Conservation (phyloP, 2,888 invertebrate genomes). For the Pristionchus mayeri region DNA sequence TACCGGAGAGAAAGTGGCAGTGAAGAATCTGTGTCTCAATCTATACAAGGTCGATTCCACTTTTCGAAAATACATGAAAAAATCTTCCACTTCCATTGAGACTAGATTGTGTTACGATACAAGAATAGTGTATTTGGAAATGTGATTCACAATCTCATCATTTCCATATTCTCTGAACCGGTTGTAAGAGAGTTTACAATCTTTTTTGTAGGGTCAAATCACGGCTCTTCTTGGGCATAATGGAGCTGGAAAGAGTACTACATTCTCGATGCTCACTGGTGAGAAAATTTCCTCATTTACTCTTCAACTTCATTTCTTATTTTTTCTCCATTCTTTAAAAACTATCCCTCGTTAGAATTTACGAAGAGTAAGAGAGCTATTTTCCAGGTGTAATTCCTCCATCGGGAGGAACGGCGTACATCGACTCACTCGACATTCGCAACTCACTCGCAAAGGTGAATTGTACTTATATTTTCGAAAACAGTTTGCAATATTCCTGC, state of each 20-base stretch:
- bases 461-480: neutral
- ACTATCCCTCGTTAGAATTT: too few relatives aligned
- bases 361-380: too few relatives aligned
- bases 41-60: conserved; percentile 42
- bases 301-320: neutral
- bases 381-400: conserved; percentile 63
- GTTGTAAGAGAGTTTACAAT: too few relatives aligned
- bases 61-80: too few relatives aligned
- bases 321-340: too few relatives aligned
- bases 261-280: conserved; percentile 91
- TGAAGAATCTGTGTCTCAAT: conserved; percentile 8
- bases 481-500: too few relatives aligned
- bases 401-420: conserved; percentile 65
- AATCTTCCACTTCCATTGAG: too few relatives aligned
- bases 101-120: too few relatives aligned
- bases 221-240: conserved; percentile 85
- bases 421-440: conserved; percentile 81
- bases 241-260: conserved; percentile 92
- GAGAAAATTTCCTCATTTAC: neutral
- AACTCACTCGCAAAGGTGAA: conserved; percentile 76
- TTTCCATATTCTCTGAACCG: too few relatives aligned
- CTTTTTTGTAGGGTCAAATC: conserved; percentile 85
- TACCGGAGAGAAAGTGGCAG: neutral
- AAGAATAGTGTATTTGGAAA: too few relatives aligned
- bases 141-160: too few relatives aligned